phyloP scores from a whole-genome alignment of 2,113 vertebrate species.

The Mobula birostris region DNA sequence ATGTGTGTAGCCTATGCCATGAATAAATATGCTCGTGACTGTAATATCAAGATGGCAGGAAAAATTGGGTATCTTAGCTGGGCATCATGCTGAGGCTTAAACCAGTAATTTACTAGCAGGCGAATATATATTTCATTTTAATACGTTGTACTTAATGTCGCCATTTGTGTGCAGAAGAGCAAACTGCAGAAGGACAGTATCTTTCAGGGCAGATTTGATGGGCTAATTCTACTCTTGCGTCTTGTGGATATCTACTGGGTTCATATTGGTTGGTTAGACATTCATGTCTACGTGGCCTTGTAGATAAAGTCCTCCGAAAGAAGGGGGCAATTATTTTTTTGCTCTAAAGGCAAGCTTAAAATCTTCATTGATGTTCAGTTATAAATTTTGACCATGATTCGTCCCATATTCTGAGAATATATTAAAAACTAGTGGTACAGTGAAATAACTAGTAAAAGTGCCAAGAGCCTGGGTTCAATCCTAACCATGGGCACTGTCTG shows the following conservation, averaged over 20 bases:
- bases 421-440: not conserved
- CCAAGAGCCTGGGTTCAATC: no score
- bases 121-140: not conserved
- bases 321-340: not conserved
- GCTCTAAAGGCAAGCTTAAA: not conserved
- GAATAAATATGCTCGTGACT: not conserved
- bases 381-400: not conserved
- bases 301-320: not conserved
- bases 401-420: not conserved
- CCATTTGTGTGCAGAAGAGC: not conserved
- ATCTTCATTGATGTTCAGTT: not conserved
- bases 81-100: not conserved
- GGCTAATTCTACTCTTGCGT: no score
- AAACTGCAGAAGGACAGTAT: not conserved
- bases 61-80: not conserved
- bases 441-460: no score
- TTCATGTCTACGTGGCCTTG: not conserved
- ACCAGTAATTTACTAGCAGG: not conserved
- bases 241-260: no score
- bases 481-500: not conserved
- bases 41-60: not conserved
- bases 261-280: not conserved
- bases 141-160: not conserved
- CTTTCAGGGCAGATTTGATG: no score
- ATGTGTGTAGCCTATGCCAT: not conserved